These are phyloP conservation scores for Sus cebifrons DNA, from an alignment of 2,797 vertebrate genomes.

Conservation along the genomic window DNA sequence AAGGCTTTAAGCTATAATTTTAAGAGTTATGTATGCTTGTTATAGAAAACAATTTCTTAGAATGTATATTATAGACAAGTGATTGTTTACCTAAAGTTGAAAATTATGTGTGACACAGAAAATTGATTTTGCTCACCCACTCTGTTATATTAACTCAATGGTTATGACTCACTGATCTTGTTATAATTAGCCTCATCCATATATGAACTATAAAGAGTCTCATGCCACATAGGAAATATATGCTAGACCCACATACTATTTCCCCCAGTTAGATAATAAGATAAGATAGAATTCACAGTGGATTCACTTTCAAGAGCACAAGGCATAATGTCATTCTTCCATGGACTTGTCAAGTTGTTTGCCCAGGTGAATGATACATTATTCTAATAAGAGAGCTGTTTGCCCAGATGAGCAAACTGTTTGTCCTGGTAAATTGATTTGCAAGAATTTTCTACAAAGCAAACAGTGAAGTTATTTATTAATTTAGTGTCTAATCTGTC, in stretches of 20 bases:
- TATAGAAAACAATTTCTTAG: slow-evolving; percentile 31
- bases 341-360: slow-evolving; percentile 31
- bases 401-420: slow-evolving; percentile 73
- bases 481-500: slow-evolving; percentile 67
- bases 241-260: not conserved
- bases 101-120: slow-evolving; percentile 11
- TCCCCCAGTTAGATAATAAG: not conserved
- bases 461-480: slow-evolving; percentile 70
- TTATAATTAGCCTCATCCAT: slow-evolving; percentile 23
- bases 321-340: not conserved
- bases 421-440: slow-evolving; percentile 79
- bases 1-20: not conserved
- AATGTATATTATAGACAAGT: not conserved
- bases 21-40: not conserved
- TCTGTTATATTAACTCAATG: slow-evolving; percentile 16
- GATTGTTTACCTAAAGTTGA: not conserved
- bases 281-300: not conserved
- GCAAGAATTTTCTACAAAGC: slow-evolving; percentile 68
- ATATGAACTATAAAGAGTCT: not conserved
- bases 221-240: not conserved
- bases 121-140: slow-evolving; percentile 4
- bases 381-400: slow-evolving; percentile 66
- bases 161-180: not conserved
- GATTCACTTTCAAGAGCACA: not conserved
- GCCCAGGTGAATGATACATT: slow-evolving; percentile 48